Evolutionary conservation across 2,888 invertebrate genomes (phyloP), one percentile per base, ranked within the genome.

Genomic region (Druceiella hillmani): DNA sequence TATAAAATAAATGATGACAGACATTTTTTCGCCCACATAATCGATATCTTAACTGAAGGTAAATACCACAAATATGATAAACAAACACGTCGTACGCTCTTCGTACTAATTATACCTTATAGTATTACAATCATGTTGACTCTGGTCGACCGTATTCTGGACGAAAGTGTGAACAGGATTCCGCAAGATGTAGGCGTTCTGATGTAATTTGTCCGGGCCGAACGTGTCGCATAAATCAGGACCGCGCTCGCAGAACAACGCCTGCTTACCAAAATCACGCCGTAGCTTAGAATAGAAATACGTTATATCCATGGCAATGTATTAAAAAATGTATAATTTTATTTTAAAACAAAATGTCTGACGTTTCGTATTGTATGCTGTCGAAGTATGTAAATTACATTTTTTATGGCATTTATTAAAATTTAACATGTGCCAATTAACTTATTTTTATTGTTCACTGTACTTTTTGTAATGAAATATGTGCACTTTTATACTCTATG

Each of bases 51-150:
- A 20, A 20, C 20, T 7, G 9, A 9, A 20, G 20, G 5, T 20
- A 20, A 20, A 7, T 20, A 6, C 9, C 9, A 20, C 5, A 20
- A 20, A 20, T 7, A 20, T 9, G 5, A 9, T 5, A 20, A 6
- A 20, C 5, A 9, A 7, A 9, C 20, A 20, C 5, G 20, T 20
- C 5, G 5, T 9, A 20, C 20, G 20, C 20, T 7, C 9, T 20
- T 20, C 9, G 20, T 9, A 9, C 6, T 20, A 20, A 7, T 33
- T 75, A 62, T 40, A 69, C 69, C 29, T 29, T 12, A 29, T 5
- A 36, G 85, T 85, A 55, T 84, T 84, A 15, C 76, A 67, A 50
- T 74, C 68, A 45, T 75, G 68, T 48, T 59, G 58, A 17, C 74
- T 64, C 52, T 65, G 66, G 17, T 61, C 56, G 44, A 63, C 57